Evolutionary conservation across 2,797 vertebrate species (phyloP).

Genomic region (Premnoplex brunnescens): DNA sequence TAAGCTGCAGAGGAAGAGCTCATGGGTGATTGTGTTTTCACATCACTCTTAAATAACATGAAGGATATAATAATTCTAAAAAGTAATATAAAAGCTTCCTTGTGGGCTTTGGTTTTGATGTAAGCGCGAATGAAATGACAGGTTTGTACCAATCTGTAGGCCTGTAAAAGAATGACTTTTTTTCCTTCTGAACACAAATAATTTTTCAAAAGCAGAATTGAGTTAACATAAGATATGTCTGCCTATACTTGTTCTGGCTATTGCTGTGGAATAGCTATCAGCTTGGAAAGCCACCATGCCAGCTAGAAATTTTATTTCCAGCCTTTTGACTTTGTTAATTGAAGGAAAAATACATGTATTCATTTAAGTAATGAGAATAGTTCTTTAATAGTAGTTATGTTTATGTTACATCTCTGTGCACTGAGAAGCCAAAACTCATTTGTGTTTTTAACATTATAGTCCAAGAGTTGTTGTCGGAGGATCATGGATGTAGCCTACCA

Average conservation of each 20-base stretch:
- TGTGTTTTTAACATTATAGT: conserved; percentile 71
- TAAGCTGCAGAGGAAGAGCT: neutral
- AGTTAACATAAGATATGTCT: neutral
- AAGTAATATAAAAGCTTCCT: neutral
- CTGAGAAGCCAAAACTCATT: neutral
- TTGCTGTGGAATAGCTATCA: neutral
- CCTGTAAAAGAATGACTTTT: neutral
- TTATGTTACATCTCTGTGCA: neutral
- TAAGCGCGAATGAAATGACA: neutral
- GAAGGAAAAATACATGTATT: neutral
- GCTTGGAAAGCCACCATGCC: neutral
- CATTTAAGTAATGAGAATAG: neutral
- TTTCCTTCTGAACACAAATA: neutral
- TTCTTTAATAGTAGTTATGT: neutral
- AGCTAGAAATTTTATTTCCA: neutral
- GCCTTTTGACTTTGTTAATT: neutral
- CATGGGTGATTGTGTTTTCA: neutral
- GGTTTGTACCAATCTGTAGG: neutral
- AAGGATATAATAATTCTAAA: neutral
- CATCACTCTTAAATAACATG: neutral
- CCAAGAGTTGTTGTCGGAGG: conserved; percentile 87
- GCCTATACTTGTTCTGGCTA: neutral
- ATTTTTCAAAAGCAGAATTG: neutral
- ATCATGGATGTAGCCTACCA: conserved; percentile 92
- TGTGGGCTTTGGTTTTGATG: neutral